Base-by-base conservation (phyloP, 1,140 invertebrate species). In the Diploscapter pachys region DNA sequence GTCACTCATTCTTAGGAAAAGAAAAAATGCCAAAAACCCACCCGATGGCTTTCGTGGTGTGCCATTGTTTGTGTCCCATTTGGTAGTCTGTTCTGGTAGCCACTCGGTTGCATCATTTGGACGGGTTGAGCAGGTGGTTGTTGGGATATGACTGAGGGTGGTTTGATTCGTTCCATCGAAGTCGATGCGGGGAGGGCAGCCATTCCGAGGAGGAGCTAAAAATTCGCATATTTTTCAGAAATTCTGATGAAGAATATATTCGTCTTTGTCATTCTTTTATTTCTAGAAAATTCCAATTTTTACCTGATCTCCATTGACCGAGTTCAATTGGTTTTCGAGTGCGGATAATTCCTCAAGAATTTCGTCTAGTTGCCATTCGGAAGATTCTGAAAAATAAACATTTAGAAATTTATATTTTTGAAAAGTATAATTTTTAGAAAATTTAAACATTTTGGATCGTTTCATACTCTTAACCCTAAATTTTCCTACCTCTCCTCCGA, bases 341-440 rank as follows among this genome's bases (percentile, higher is more conserved):
- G 93, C 93, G 86, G 92, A 95, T 53, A 98, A 88, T 87, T 97
- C 94, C 51, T 93, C 93, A 50, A 98, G 89, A 80, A 97, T 96
- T 62, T 94, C 93, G 87, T 97, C 95, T 83, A 97, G 88, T 87
- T 97, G 94, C 51, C 94, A 92, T 88, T 97, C 94, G 86, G 94
- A 93, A 13, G 93, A 93, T 86, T 96, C 93, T 91, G 87, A 69
- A 87, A 88, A 63, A 59, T 74, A 74, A 70, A 78, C 73, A 50
- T 64, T 52, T 63, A 56, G 65, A 65, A 59, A 59, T 56, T 59
- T 76, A 74, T 13, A 51, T 66, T 72, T 31, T 71, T 49, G 48
- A 70, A 72, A 72, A 76, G 9, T 73, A 71, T 55, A 52, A 4
- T 56, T 71, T 13, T 5, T 49, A 72, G 71, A 67, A 73, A 31